These are phyloP conservation scores for Tetramorium simillimum DNA, from an alignment of 1,140 invertebrate species.

Conservation along the genomic window DNA sequence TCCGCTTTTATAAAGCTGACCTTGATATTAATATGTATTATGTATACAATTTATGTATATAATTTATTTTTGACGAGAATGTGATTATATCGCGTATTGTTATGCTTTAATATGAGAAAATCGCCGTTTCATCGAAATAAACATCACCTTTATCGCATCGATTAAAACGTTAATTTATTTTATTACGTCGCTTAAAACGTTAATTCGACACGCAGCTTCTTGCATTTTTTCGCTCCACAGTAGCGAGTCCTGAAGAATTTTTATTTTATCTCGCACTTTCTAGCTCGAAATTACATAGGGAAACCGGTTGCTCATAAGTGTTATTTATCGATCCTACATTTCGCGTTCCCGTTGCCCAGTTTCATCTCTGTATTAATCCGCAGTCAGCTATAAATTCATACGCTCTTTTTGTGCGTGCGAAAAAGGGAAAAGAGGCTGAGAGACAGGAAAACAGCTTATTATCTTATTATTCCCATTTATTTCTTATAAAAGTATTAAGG, in stretches of 20 bases:
- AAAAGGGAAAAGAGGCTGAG: neutral
- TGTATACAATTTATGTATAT: neutral
- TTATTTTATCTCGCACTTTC: conserved; percentile 37
- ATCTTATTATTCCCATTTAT: neutral
- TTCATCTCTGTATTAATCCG: conserved; percentile 31
- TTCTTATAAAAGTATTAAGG: neutral
- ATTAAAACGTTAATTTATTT: conserved; percentile 25
- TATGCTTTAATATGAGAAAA: neutral
- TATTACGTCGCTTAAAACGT: neutral
- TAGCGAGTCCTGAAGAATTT: neutral
- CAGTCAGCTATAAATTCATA: conserved; percentile 1
- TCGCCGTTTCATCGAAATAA: neutral
- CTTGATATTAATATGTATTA: neutral
- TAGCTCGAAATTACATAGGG: conserved; percentile 51
- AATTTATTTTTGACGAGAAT: neutral
- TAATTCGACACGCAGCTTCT: neutral
- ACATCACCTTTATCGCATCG: neutral
- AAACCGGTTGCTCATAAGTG: conserved; percentile 33
- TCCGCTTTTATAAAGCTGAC: neutral
- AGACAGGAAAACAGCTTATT: neutral
- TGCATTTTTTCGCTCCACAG: neutral
- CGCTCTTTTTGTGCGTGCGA: neutral
- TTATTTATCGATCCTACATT: conserved; percentile 54
- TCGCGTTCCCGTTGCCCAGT: conserved; percentile 55
- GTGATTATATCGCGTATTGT: neutral